Evolutionary conservation across 2,888 invertebrate species (phyloP), one percentile per base, ranked within the genome.

Genomic region (Pollenia labialis): DNA sequence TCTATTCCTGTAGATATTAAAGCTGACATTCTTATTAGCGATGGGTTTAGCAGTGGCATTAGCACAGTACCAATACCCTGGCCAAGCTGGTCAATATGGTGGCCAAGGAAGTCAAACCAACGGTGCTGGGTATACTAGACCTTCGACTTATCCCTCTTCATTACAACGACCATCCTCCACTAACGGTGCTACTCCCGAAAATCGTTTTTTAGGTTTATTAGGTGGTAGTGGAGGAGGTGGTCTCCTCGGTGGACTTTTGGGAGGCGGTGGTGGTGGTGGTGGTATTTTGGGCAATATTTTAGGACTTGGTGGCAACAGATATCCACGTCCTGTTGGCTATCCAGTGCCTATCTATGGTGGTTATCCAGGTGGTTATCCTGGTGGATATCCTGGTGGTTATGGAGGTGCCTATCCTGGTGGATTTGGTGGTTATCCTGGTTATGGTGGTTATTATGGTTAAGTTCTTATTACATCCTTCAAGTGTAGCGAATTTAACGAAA

Each of bases 201-300:
- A 85, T 82, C 90, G 91, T 6, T 89, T 90, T 9, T 44, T 91
- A 0, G 91, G 90, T 9, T 77, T 91, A 10, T 66, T 91, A 0
- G 90, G 87, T 8, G 85, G 88, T 4, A 88, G 89, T 7, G 87
- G 89, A 14, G 88, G 90, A 7, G 90, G 91, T 2, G 89, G 90
- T 10, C 56, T 89, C 1, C 52, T 88, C 12, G 72, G 87, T 54
- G 68, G 81, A 54, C 46, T 81, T 8, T 74, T 81, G 4, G 81
- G 80, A 23, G 80, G 85, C 7, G 77, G 80, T 2, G 50, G 82
- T 6, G 80, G 81, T 16, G 76, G 81, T 16, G 62, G 71, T 16
- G 64, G 79, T 7, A n/a, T 84, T 4, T 40, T 84, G 0, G 23
- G 79, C 32, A 85, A 54, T 42, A 52, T 85, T 84, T 85, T 42